phyloP scores from a whole-genome alignment of 2,888 invertebrate species.

The Eurois occulta region DNA sequence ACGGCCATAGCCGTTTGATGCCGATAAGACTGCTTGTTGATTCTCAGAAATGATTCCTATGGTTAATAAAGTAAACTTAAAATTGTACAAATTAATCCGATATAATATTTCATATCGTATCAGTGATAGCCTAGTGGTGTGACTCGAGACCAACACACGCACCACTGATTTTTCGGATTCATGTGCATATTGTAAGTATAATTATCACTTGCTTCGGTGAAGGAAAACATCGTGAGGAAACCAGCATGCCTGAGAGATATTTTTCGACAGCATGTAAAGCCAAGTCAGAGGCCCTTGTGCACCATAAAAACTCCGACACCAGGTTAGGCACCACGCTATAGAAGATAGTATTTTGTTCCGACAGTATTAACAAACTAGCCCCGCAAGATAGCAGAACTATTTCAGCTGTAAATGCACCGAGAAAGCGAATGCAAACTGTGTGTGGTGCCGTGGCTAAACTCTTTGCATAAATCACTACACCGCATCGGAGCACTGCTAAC shows the following conservation, averaged over 20 bases:
- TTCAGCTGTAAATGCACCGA: slow-evolving; percentile 61
- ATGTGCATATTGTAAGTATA: no score
- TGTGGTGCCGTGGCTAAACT: slow-evolving; percentile 64
- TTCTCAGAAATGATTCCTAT: not conserved
- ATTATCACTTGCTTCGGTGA: no score
- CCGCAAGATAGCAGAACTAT: slow-evolving; percentile 42
- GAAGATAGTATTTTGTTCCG: slow-evolving; percentile 3
- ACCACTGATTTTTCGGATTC: no score
- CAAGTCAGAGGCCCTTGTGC: no score
- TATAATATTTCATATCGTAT: no score
- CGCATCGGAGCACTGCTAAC: slow-evolving; percentile 69
- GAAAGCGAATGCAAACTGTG: slow-evolving; percentile 63
- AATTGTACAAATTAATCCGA: not conserved
- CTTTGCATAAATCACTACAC: slow-evolving; percentile 75
- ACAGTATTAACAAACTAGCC: slow-evolving; percentile 17
- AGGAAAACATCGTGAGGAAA: no score
- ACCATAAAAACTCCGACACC: no score
- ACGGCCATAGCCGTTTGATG: not conserved
- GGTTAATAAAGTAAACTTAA: not conserved
- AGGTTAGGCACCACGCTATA: no score
- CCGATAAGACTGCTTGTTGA: not conserved
- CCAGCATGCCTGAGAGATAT: no score
- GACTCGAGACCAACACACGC: no score
- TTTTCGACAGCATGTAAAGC: no score
- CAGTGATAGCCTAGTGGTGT: no score